Base-by-base conservation (phyloP, 2,888 invertebrate species). In the Eudasyphora cyanicolor region DNA sequence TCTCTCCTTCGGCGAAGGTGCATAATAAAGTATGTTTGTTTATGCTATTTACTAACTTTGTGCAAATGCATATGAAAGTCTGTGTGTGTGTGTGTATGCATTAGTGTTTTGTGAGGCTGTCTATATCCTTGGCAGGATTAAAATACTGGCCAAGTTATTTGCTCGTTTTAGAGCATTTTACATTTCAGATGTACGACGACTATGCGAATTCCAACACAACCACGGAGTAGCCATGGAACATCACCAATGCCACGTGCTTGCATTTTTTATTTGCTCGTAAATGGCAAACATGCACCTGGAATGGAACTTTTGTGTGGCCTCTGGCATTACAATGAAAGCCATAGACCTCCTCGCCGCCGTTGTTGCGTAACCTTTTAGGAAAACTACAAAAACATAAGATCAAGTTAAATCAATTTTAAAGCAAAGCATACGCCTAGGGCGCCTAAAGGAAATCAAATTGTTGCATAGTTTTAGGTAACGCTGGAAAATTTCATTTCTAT, bases 1-100 rank as follows among this genome's bases (percentile, higher is more conserved):
- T 45, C 45, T 45, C 4, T 32, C n/a, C n/a, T n/a, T n/a, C n/a
- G 32, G 8, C 8, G 32, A 32, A n/a, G 67, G 21, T 67, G 24
- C 10, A 17, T 42, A 67, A 67, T 67, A 67, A 42, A 67, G 42
- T 67, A 42, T 24, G 19, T 42, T 67, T 42, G 38, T 67, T 67
- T 67, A 67, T 67, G 14, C 2, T 42, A 24, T 67, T 38, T 42
- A 24, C 67, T 67, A 67, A 67, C 42, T 67, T n/a, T 42, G 21
- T 14, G 38, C 35, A 35, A 49, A 49, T 49, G 51, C 49, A 45
- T 12, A 8, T 3, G 45, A 45, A 21, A 19, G 54, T 24, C 19
- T 17, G 17, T 49, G 19, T 19, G 5, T 35, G 35, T 7, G 10
- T 35, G 10, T 35, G 35, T 35, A 7, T 7, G 35, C 35, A 35